Conservation (phyloP, 2,888 invertebrate species). For the Galerucella pusilla region DNA sequence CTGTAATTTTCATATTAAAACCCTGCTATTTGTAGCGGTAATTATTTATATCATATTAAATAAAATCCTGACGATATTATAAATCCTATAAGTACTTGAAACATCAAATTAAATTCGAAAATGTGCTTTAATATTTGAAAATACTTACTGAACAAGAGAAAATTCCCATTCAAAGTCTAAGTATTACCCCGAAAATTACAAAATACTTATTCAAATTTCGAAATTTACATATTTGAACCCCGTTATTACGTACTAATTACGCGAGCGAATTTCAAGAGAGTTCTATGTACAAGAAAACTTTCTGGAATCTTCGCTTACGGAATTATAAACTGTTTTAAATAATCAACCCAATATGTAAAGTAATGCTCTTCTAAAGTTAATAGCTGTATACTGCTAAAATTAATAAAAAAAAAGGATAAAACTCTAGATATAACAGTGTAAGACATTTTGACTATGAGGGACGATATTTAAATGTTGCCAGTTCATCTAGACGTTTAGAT, state of each 20-base stretch:
- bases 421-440: too few species aligned
- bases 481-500: too few species aligned
- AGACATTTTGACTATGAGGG: too few species aligned
- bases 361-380: background rate
- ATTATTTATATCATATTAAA: too few species aligned
- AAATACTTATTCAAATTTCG: conserved; percentile 23
- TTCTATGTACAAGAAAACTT: conserved; percentile 1
- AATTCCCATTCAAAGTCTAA: conserved; percentile 17
- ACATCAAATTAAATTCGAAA: background rate
- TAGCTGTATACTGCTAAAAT: too few species aligned
- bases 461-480: too few species aligned
- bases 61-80: too few species aligned
- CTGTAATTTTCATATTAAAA: too few species aligned
- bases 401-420: too few species aligned
- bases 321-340: background rate
- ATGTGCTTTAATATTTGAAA: conserved; percentile 1
- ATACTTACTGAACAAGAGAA: conserved; percentile 6
- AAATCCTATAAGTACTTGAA: too few species aligned
- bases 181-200: conserved; percentile 27
- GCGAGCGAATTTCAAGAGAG: conserved; percentile 6
- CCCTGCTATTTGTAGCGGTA: too few species aligned
- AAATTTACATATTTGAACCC: conserved; percentile 27
- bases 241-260: conserved; percentile 21
- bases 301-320: background rate
- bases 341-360: background rate